Evolutionary conservation across 2,113 vertebrate genomes (phyloP).

Genomic region (Pionites leucogaster): DNA sequence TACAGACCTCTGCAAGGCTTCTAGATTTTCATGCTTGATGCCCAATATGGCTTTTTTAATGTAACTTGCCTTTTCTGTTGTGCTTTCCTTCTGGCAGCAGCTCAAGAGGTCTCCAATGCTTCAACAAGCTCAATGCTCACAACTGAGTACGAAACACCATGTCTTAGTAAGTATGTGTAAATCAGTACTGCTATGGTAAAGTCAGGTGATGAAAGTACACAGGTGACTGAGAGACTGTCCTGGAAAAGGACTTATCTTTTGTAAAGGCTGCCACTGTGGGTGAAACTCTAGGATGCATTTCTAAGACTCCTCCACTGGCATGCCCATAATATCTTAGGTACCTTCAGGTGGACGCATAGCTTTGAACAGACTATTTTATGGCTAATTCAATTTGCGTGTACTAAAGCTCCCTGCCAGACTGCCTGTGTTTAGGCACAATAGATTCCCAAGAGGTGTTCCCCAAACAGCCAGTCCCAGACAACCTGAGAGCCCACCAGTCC

Average conservation of each 20-base stretch:
- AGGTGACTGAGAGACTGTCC: neutral
- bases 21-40: neutral
- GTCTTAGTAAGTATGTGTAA: slow-evolving; percentile 67
- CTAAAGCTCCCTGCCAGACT: neutral
- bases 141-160: slow-evolving; percentile 14
- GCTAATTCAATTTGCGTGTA: neutral
- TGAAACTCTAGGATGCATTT: neutral
- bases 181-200: neutral
- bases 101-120: neutral
- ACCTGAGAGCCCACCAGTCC: neutral
- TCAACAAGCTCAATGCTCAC: neutral
- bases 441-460: neutral
- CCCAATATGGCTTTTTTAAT: neutral
- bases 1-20: neutral
- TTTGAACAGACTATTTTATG: neutral
- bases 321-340: neutral
- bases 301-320: neutral
- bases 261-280: neutral
- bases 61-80: neutral
- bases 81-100: slow-evolving; percentile 46
- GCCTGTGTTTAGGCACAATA: neutral
- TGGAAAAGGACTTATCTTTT: neutral
- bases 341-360: neutral
- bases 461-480: neutral
- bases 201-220: neutral